phyloP scores from a whole-genome alignment of 1,140 invertebrate species.

The Anastrepha ludens region DNA sequence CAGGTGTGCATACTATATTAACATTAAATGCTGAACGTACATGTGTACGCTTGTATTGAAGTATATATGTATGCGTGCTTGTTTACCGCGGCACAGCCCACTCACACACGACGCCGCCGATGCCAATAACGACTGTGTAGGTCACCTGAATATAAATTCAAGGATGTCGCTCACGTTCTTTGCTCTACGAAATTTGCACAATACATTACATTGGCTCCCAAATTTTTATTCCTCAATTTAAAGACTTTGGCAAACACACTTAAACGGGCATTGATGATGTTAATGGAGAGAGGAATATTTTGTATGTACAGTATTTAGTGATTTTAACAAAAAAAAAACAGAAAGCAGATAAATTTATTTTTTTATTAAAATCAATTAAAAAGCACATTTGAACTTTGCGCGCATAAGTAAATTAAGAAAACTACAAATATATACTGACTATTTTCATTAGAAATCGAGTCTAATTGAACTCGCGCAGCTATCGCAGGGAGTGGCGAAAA shows the following conservation, averaged over 20 bases:
- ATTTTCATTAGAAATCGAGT: too few species aligned
- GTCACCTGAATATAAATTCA: conserved; percentile 37
- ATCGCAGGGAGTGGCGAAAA: too few species aligned
- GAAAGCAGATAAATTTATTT: too few species aligned
- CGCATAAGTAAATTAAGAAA: too few species aligned
- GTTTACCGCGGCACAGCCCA: not conserved
- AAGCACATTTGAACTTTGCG: too few species aligned
- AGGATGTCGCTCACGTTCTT: conserved; percentile 25
- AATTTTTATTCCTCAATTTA: not conserved
- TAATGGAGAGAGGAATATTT: not conserved
- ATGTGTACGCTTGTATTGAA: not conserved
- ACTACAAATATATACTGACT: too few species aligned
- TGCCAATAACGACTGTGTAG: conserved; percentile 3
- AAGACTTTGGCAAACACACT: not conserved
- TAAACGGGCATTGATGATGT: not conserved
- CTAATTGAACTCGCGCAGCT: too few species aligned
- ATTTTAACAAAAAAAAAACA: too few species aligned
- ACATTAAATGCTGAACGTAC: not conserved
- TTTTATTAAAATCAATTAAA: too few species aligned
- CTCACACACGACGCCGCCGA: not conserved
- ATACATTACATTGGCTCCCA: not conserved
- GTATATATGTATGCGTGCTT: not conserved
- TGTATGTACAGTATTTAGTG: not conserved
- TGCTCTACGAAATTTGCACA: not conserved
- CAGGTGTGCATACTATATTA: not conserved